Evolutionary conservation across 2,113 vertebrate genomes (phyloP).

Genomic region (Ptychochromis oligacanthus): DNA sequence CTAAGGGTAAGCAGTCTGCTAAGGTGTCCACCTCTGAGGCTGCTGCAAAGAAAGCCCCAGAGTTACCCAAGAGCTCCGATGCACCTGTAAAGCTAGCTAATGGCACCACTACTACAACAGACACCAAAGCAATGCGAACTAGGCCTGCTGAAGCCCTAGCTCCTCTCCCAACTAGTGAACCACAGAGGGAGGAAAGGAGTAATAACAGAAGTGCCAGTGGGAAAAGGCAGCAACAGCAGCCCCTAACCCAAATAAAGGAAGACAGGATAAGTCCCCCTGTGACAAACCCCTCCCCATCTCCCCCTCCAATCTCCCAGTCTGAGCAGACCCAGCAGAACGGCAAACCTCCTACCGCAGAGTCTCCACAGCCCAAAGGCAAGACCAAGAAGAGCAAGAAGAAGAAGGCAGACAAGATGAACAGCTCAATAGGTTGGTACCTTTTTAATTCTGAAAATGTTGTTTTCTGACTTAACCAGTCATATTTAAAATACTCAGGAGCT

Average conservation of each 20-base stretch:
- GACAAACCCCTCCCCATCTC: conserved; percentile 73
- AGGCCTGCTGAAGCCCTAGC: conserved; percentile 77
- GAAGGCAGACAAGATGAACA: conserved; percentile 90
- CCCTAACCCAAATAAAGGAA: conserved; percentile 81
- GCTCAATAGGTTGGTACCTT: conserved; percentile 88
- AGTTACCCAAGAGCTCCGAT: conserved; percentile 60
- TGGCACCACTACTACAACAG: conserved; percentile 56
- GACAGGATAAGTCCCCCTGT: conserved; percentile 74
- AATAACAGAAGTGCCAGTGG: conserved; percentile 73
- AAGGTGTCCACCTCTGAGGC: conserved; percentile 77
- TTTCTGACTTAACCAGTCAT: neutral
- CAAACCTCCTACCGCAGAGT: conserved; percentile 82
- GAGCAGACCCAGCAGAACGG: conserved; percentile 79
- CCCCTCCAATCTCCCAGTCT: conserved; percentile 61
- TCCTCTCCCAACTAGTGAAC: conserved; percentile 68
- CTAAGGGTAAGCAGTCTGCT: conserved; percentile 81
- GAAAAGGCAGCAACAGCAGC: conserved; percentile 80
- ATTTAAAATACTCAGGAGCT: neutral
- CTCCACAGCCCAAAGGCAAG: conserved; percentile 82
- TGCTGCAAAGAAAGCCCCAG: conserved; percentile 68
- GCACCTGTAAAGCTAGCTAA: conserved; percentile 77
- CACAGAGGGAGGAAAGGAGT: conserved; percentile 84
- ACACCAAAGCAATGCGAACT: conserved; percentile 71
- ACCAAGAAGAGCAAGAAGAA: conserved; percentile 96
- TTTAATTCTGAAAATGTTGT: neutral